Base-by-base conservation (phyloP, 2,797 vertebrate species). In the Falco biarmicus region DNA sequence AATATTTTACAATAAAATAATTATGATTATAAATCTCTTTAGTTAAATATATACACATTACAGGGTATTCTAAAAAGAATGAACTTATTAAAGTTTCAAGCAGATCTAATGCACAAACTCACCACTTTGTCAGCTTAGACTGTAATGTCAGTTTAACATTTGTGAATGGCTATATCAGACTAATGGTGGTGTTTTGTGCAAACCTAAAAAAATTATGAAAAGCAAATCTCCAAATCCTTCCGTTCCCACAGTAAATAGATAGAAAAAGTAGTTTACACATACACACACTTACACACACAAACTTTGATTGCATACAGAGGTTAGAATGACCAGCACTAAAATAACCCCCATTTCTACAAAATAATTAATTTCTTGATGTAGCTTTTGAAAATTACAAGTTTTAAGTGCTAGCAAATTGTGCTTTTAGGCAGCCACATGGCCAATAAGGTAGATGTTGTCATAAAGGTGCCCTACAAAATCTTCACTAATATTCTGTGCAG, bases 401-500 rank as follows among this genome's bases (percentile, higher is more conserved):
- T 80, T 78, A 97, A 97, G 97, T 97, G 94, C 95, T 95, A 98
- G 93, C 75, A 97, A 96, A 95, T 60, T 97, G 97, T 98, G 97
- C 98, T 97, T 97, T 98, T 98, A 99, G 31, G 99, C 99, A 95
- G 99, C 99, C 97, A 99, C 99, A 0, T 99, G 99, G 98, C 99
- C 99, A 82, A 99, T 99, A 98, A 99, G 98, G 98, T 99, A 99
- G 95, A 99, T 99, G 98, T 99, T 99, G 98, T 99, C 99, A 90
- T 99, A 99, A 91, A 99, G 99, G 95, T 99, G 99, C 84, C 99
- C 99, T 89, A 99, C 99, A 92, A 99, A 99, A 98, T 99, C 99
- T 97, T 99, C 99, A 39, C 99, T 99, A 96, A 99, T 99, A 83
- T 99, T 99, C 90, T 99, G 99, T n/a, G 99, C 99, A 45, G 99